Conservation (phyloP, 2,113 vertebrate species). For the Panthera leo region DNA sequence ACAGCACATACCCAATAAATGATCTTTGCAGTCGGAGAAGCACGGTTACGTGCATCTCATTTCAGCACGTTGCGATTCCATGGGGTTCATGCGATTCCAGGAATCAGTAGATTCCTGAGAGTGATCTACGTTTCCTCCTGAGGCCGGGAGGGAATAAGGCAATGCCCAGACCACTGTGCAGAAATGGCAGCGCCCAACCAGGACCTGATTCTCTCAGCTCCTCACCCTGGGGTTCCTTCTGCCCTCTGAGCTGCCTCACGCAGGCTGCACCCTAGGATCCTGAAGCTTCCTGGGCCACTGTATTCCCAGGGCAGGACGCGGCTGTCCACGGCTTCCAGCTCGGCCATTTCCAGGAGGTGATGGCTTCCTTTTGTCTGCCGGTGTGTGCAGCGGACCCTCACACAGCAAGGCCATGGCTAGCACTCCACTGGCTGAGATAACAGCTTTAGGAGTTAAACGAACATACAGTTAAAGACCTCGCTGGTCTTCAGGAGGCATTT, state of each 20-base stretch:
- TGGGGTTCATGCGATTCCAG: too few relatives aligned
- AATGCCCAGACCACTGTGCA: neutral
- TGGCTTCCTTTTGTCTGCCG: neutral
- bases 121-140: neutral
- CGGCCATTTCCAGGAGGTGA: neutral
- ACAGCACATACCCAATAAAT: neutral
- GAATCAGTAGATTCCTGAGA: neutral
- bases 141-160: neutral
- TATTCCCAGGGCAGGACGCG: neutral
- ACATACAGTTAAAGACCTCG: neutral
- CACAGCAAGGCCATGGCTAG: neutral
- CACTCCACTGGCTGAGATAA: neutral
- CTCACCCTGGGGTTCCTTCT: neutral
- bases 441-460: neutral
- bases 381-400: neutral
- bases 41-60: neutral
- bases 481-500: neutral
- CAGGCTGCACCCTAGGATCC: neutral
- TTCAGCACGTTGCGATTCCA: neutral
- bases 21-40: neutral
- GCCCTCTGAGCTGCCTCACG: neutral
- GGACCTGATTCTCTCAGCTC: neutral
- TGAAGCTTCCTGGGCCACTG: neutral
- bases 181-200: neutral
- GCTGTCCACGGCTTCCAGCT: neutral